A percentile compares a stretch with the other conserved stretches of the same genome.
Evolutionary conservation across 2,797 vertebrate species (phyloP).

Genomic region (Chelon labrosus): DNA sequence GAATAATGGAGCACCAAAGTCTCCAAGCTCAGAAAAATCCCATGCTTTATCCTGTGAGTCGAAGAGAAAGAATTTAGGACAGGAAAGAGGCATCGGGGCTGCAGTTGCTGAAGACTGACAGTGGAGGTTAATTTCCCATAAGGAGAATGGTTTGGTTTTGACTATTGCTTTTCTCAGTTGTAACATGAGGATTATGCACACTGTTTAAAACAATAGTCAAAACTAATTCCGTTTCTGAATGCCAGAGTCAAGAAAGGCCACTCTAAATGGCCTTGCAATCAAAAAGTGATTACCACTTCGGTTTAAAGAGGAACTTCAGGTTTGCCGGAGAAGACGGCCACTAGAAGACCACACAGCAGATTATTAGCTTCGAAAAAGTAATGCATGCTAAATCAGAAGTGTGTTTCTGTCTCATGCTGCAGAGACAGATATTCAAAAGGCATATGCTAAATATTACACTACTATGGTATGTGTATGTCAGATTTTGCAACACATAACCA

Average conservation of each 20-base stretch:
- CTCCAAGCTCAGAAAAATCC: slow-evolving; percentile 48
- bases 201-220: slow-evolving; percentile 22
- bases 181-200: slow-evolving; percentile 25
- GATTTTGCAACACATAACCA: rapidly evolving
- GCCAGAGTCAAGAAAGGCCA: not conserved
- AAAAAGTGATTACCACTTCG: slow-evolving; percentile 7
- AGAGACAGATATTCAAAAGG: not conserved
- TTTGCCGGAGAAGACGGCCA: not conserved
- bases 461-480: not conserved
- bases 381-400: not conserved
- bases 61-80: slow-evolving; percentile 51
- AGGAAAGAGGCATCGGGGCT: slow-evolving; percentile 27
- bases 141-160: slow-evolving; percentile 23
- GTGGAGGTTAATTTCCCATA: slow-evolving; percentile 22
- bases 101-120: slow-evolving; percentile 32
- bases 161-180: slow-evolving; percentile 9
- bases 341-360: not conserved
- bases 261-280: not conserved
- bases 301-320: not conserved
- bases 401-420: not conserved
- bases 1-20: slow-evolving; percentile 54
- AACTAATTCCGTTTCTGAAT: slow-evolving; percentile 27
- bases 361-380: slow-evolving; percentile 2
- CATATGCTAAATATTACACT: not conserved
- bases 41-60: slow-evolving; percentile 39